Evolutionary conservation across 2,113 vertebrate species (phyloP), one percentile per base, ranked within the genome.

Genomic region (Tetrao urogallus): DNA sequence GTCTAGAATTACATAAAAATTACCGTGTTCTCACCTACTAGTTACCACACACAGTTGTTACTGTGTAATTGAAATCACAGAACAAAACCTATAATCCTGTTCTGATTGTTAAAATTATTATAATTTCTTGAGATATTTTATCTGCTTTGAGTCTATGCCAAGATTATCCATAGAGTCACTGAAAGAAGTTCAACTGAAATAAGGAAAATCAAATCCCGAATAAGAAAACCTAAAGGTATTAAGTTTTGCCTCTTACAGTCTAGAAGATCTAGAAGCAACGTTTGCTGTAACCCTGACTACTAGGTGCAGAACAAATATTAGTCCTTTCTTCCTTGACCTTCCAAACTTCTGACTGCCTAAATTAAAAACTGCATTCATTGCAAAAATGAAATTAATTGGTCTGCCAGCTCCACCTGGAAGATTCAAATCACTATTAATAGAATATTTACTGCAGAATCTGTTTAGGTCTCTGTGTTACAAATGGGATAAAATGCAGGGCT

Each of bases 1-100:
- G 88, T 47, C 61, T 89, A 27, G 21, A 93, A 94, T 94, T 95
- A 86, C 71, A 83, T 83, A 56, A 89, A 95, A 95, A 96, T 95
- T 91, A 82, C 21, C 83, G 32, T 88, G 65, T 87, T 42, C 57
- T 73, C 92, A 89, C 80, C 60, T 92, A 52, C 65, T 85, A 87
- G 64, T 88, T 93, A 88, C 42, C 52, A 88, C 32, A 86, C 88
- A 92, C 43, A 42, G 48, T 24, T 74, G 71, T 85, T 82, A 83
- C 57, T 19, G 24, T 89, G 50, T 85, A 92, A 93, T 89, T 94
- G 82, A 90, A 95, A 94, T 64, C 40, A 82, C 54, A 75, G 82
- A 86, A 90, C 18, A 73, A 87, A 95, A 60, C 45, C 85, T 92
- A 50, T 92, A 93, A 95, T 82, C 74, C 74, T 43, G 25, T 79